phyloP scores from a whole-genome alignment of 2,888 invertebrate species.

The Chrysolina oricalcia region DNA sequence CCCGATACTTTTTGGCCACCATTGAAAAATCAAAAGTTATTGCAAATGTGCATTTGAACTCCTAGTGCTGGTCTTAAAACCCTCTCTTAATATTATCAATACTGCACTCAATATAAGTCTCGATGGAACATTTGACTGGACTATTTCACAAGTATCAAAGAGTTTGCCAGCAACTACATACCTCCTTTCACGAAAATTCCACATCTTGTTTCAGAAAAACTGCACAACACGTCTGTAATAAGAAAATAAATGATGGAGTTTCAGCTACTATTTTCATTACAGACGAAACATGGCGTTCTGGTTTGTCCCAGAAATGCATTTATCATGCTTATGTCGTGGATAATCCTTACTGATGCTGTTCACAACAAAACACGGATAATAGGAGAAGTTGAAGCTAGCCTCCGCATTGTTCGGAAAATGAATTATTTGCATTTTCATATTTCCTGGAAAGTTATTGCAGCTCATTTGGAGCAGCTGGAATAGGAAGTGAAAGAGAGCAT shows the following conservation, averaged over 20 bases:
- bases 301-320: slow-evolving; percentile 41
- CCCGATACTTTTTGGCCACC: too few relatives aligned
- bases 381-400: slow-evolving; percentile 44
- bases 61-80: too few relatives aligned
- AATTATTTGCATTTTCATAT: slow-evolving; percentile 41
- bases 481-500: neutral
- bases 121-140: too few relatives aligned
- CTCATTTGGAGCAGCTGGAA: neutral
- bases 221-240: neutral
- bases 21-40: too few relatives aligned
- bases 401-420: slow-evolving; percentile 39
- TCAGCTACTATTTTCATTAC: slow-evolving; percentile 32
- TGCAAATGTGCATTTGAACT: too few relatives aligned
- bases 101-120: too few relatives aligned
- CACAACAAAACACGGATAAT: slow-evolving; percentile 47
- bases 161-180: too few relatives aligned
- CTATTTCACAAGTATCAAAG: too few relatives aligned
- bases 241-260: slow-evolving; percentile 26
- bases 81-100: too few relatives aligned
- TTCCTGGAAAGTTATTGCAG: neutral
- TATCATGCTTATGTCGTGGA: slow-evolving; percentile 47
- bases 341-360: slow-evolving; percentile 51
- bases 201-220: neutral
- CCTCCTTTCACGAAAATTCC: too few relatives aligned
- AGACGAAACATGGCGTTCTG: slow-evolving; percentile 34